Conservation (phyloP, 2,113 vertebrate species). For the Brachyistius frenatus region DNA sequence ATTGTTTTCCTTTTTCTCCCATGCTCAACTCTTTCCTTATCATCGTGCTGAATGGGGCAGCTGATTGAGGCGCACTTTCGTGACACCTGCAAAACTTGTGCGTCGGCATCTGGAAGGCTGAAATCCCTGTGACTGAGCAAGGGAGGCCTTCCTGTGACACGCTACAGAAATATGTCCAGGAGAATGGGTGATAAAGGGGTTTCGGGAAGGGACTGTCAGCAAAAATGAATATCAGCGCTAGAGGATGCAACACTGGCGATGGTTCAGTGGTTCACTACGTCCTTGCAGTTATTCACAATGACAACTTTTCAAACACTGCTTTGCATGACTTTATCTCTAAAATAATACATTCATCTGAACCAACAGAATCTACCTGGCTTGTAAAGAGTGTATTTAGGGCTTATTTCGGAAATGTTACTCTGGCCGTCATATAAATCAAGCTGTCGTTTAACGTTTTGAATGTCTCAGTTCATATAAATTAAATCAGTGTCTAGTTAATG, state of each 20-base stretch:
- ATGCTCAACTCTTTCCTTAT: constrained; percentile 41
- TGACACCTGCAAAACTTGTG: constrained; percentile 56
- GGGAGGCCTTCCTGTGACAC: constrained; percentile 67
- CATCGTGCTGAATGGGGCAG: constrained; percentile 19
- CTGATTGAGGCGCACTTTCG: constrained; percentile 47
- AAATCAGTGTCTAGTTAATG: neutral
- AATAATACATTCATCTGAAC: constrained; percentile 55
- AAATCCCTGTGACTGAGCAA: constrained; percentile 56
- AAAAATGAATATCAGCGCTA: constrained; percentile 75
- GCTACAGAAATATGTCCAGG: constrained; percentile 68
- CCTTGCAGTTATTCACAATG: constrained; percentile 61
- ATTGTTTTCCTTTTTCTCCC: constrained; percentile 45
- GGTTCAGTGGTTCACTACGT: constrained; percentile 66
- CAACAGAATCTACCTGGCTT: constrained; percentile 30
- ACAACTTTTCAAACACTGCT: constrained; percentile 67
- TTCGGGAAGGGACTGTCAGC: constrained; percentile 78
- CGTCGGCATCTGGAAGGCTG: constrained; percentile 56
- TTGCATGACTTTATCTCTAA: constrained; percentile 48
- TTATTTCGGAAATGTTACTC: constrained; percentile 7
- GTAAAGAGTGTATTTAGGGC: neutral
- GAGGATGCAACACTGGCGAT: constrained; percentile 60
- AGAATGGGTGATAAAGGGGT: constrained; percentile 73
- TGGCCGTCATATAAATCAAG: constrained; percentile 2
- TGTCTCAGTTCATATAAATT: neutral
- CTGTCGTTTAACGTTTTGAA: neutral